Percentiles rank a stretch among this genome's conserved stretches.
Conservation (phyloP, 1,140 invertebrate species). For the Bilobella aurantiaca region DNA sequence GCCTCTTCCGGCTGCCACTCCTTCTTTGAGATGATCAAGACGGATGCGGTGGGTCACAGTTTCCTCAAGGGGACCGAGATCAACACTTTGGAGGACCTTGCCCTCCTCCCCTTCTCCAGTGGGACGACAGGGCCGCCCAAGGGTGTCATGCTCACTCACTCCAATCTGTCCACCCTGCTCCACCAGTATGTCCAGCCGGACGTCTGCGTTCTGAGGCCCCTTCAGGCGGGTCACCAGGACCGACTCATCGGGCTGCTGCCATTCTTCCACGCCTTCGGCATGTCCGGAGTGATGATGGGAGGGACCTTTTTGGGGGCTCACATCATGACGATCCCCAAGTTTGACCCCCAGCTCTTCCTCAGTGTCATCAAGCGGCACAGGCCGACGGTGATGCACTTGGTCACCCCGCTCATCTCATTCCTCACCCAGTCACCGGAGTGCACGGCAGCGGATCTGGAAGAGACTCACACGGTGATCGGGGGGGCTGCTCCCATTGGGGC, state of each 20-base stretch:
- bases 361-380: conserved; percentile 37
- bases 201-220: not conserved
- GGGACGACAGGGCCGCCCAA: conserved; percentile 51
- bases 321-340: conserved; percentile 61
- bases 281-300: not conserved
- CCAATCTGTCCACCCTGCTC: not conserved
- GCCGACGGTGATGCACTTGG: conserved; percentile 50
- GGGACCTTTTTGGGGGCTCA: conserved; percentile 51
- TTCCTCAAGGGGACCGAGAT: conserved; percentile 28
- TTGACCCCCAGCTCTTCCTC: conserved; percentile 57
- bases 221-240: not conserved
- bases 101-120: conserved; percentile 42
- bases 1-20: too few species aligned
- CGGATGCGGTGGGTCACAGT: conserved; percentile 4
- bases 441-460: conserved; percentile 4
- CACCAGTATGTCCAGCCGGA: conserved; percentile 3
- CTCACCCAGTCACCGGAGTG: conserved; percentile 49
- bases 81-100: conserved; percentile 37
- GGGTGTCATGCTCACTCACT: conserved; percentile 68
- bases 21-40: conserved; percentile 16
- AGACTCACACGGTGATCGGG: not conserved
- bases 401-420: conserved; percentile 54
- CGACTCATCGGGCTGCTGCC: conserved; percentile 21
- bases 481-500: conserved; percentile 17
- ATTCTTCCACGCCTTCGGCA: conserved; percentile 21